Evolutionary conservation across 2,888 invertebrate genomes (phyloP).

Genomic region (Hoplodrina ambigua): DNA sequence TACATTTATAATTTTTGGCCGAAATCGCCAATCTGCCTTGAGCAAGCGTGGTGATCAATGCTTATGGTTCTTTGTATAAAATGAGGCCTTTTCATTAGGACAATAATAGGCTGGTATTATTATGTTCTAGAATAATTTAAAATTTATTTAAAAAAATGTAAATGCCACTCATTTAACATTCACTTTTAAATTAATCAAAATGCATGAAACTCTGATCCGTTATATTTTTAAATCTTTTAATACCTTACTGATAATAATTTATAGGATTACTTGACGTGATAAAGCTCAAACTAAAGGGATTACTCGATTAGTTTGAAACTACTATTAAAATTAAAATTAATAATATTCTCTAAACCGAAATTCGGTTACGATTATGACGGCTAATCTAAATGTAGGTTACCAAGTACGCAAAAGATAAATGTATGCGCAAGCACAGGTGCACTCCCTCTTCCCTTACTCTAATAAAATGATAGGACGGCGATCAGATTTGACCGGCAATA

Average conservation of each 20-base stretch:
- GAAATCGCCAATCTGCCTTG: no score
- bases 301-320: constrained; percentile 5
- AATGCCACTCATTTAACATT: background rate
- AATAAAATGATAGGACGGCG: no score
- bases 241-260: constrained; percentile 4
- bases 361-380: background rate
- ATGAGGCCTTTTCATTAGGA: no score
- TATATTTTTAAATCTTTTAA: constrained; percentile 9
- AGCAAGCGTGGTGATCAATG: no score
- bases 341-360: background rate
- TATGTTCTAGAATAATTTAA: no score
- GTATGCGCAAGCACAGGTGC: background rate
- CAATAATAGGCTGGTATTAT: no score
- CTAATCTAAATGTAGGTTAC: background rate
- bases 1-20: no score
- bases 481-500: no score
- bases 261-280: constrained; percentile 2
- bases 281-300: constrained; percentile 8
- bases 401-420: no score
- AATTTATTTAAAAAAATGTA: no score
- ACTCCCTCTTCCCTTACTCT: background rate
- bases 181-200: constrained; percentile 9
- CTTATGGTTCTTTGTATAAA: no score
- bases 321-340: background rate
- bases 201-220: constrained; percentile 3